These are phyloP conservation scores for Adela reaumurella DNA, from an alignment of 2,888 invertebrate species.

Conservation along the genomic window DNA sequence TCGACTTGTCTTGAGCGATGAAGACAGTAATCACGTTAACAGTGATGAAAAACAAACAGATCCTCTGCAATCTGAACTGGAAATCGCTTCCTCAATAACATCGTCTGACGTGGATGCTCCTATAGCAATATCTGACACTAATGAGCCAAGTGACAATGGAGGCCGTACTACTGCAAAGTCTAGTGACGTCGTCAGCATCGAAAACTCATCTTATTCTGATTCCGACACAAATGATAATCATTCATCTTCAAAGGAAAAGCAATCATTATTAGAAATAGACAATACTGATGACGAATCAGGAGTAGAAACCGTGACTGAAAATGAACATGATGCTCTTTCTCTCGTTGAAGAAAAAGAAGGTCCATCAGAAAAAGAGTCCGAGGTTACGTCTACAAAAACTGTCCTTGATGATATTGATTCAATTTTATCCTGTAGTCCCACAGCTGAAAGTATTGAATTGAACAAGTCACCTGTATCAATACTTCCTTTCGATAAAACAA, in stretches of 20 bases:
- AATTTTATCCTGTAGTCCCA: no score
- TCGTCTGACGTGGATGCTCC: slow-evolving; percentile 31
- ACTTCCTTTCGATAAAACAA: no score
- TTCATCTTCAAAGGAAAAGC: not conserved
- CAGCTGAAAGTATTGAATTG: no score
- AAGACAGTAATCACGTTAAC: slow-evolving; percentile 20
- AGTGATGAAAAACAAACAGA: no score
- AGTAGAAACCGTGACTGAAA: not conserved
- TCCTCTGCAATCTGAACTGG: slow-evolving; percentile 34
- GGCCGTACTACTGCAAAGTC: slow-evolving; percentile 14
- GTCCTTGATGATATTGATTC: no score
- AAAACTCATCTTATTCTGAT: slow-evolving; percentile 41
- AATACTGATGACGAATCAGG: not conserved
- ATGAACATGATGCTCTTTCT: not conserved
- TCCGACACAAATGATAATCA: not conserved
- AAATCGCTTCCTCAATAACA: slow-evolving; percentile 22
- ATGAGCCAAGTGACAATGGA: slow-evolving; percentile 23
- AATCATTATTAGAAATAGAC: not conserved
- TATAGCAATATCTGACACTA: slow-evolving; percentile 34
- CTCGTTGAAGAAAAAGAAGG: not conserved
- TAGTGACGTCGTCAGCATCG: slow-evolving; percentile 38
- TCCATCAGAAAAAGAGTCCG: not conserved
- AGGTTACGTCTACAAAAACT: no score
- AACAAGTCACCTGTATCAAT: no score
- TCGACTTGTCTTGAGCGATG: slow-evolving; percentile 16